Evolutionary conservation across 2,888 invertebrate genomes (phyloP), one percentile per base, ranked within the genome.

Genomic region (Pemphredon lugubris): DNA sequence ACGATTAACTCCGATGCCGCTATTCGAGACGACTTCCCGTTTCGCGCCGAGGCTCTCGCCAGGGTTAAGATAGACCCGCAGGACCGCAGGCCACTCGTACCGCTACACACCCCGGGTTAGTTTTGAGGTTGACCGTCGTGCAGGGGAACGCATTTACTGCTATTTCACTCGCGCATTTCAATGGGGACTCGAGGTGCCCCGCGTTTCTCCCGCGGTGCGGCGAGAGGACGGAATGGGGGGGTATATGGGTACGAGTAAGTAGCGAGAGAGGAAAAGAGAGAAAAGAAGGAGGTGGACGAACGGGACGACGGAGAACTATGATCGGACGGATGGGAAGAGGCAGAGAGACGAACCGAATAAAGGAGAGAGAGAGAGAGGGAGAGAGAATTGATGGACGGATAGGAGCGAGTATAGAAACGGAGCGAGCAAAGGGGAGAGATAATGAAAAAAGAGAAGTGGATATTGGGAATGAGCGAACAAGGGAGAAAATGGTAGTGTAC

Each of bases 111-210:
- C n/a, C 9, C 21, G 44, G 48, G 57, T 64, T 66, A 58, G 74
- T 51, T n/a, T 72, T 45, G 70, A 74, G 73, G 61, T 71, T 65
- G 69, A 68, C 63, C 69, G 50, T 50, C 45, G 47, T 23, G 61
- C 67, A 42, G 40, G 13, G 65, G 54, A 55, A 61, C 54, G 47
- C 67, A 65, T 71, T 75, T 48, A 44, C 44, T 9, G 53, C 58
- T 68, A 71, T 75, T 81, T 40, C 57, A 39, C 68, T 72, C 64
- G 68, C 55, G 21, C 66, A 32, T 45, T 63, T 77, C 53, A 55
- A 64, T 61, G n/a, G 59, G 44, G 48, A 53, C 45, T 60, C 34
- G 21, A 16, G 45, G 53, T 21, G 32, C 20, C 18, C 9, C 47
- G 14, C 44, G 42, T 44, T 45, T 18, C 18, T 9, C 40, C 40